Conservation (phyloP, 2,797 vertebrate species). For the Tarsius wallacei region DNA sequence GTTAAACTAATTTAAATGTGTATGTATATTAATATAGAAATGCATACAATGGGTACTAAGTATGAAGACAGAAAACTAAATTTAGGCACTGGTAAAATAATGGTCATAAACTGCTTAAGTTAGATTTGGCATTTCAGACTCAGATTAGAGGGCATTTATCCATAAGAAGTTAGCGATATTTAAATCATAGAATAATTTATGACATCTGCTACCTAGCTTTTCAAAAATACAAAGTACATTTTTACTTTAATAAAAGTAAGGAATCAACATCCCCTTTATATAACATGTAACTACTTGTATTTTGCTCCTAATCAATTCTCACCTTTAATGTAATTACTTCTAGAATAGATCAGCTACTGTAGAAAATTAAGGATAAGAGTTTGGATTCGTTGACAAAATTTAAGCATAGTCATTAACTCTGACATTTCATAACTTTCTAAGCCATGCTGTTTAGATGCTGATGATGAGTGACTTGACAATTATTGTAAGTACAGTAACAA, state of each 20-base stretch:
- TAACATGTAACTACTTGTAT: not conserved
- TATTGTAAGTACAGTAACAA: not conserved
- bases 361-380: conserved; percentile 18
- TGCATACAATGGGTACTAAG: not conserved
- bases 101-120: not conserved
- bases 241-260: not conserved
- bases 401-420: not conserved
- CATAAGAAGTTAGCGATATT: conserved; percentile 28
- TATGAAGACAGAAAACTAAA: conserved; percentile 42
- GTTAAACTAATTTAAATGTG: not conserved
- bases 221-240: not conserved
- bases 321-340: not conserved
- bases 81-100: conserved; percentile 33
- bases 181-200: conserved; percentile 52
- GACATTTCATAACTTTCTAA: conserved; percentile 60
- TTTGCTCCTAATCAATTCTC: conserved; percentile 9
- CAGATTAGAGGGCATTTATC: not conserved
- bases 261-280: not conserved
- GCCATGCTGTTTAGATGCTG: conserved; percentile 18
- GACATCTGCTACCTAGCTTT: not conserved
- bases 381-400: conserved; percentile 36
- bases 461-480: not conserved
- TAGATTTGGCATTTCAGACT: conserved; percentile 26
- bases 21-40: conserved; percentile 4
- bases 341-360: not conserved